Evolutionary conservation across 2,888 invertebrate genomes (phyloP).

Genomic region (Lobophora halterata): DNA sequence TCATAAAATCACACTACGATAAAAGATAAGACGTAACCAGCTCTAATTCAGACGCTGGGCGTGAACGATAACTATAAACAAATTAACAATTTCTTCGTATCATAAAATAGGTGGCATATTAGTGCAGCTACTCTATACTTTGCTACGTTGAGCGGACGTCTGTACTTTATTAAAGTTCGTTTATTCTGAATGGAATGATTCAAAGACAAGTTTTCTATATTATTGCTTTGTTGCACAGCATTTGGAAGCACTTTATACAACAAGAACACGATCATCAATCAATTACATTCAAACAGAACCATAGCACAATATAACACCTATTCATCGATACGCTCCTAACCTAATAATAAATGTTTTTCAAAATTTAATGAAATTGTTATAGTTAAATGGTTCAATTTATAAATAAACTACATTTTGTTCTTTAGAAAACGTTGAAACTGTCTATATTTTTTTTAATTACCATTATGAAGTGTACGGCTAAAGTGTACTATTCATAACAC

Average conservation of each 20-base stretch:
- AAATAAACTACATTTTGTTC: slow-evolving; percentile 29
- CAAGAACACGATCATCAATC: slow-evolving; percentile 18
- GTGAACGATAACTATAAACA: slow-evolving; percentile 22
- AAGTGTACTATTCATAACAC: slow-evolving; percentile 17
- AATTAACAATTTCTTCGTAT: slow-evolving; percentile 25
- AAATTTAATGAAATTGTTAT: slow-evolving; percentile 27
- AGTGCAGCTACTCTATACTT: slow-evolving; percentile 26
- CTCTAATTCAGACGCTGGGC: slow-evolving; percentile 18
- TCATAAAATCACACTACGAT: slow-evolving; percentile 33
- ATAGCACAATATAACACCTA: slow-evolving; percentile 68
- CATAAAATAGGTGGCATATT: slow-evolving; percentile 45
- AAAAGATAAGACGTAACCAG: slow-evolving; percentile 28
- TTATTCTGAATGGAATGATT: neutral
- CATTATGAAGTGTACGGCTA: slow-evolving; percentile 13
- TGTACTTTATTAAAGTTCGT: slow-evolving; percentile 1
- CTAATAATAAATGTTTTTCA: slow-evolving; percentile 25
- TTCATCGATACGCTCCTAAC: slow-evolving; percentile 22
- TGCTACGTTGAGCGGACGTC: slow-evolving; percentile 25
- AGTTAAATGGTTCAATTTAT: slow-evolving; percentile 24
- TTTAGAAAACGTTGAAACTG: too few species aligned
- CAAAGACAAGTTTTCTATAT: slow-evolving; percentile 16
- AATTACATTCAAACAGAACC: slow-evolving; percentile 39
- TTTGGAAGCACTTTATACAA: slow-evolving; percentile 44
- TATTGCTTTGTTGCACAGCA: slow-evolving; percentile 48
- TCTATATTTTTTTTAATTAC: too few species aligned